These are phyloP conservation scores for Pegoplata infirma DNA, from an alignment of 2,888 invertebrate genomes.

Conservation along the genomic window DNA sequence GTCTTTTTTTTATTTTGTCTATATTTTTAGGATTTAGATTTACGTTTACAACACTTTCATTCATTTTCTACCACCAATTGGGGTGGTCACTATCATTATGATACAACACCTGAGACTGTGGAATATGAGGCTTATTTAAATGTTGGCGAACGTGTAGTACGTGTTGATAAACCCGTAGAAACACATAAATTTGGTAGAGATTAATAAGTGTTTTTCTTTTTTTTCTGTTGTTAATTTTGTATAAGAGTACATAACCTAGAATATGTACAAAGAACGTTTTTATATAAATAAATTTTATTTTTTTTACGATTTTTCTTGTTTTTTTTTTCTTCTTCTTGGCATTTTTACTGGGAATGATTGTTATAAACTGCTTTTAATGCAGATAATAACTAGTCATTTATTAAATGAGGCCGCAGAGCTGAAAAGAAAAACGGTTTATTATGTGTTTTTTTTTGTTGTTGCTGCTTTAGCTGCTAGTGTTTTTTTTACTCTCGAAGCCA, in stretches of 20 bases:
- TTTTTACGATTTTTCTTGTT: constrained; percentile 1
- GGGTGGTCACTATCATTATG: constrained; percentile 98
- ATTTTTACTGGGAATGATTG: constrained; percentile 48
- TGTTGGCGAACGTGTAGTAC: constrained; percentile 84
- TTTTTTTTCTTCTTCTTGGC: constrained; percentile 4
- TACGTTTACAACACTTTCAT: constrained; percentile 97
- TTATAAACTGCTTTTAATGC: constrained; percentile 63
- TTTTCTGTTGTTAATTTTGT: neutral
- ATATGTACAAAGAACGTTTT: neutral
- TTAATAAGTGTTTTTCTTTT: constrained; percentile 78
- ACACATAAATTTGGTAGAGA: constrained; percentile 88
- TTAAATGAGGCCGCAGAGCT: constrained; percentile 63
- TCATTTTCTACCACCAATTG: constrained; percentile 90
- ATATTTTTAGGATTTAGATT: constrained; percentile 86
- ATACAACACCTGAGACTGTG: constrained; percentile 91
- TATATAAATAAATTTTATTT: constrained; percentile 26
- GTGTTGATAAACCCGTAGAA: constrained; percentile 85
- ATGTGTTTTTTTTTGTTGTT: constrained; percentile 34
- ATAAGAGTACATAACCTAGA: too few relatives aligned
- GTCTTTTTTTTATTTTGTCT: neutral
- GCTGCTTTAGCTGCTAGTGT: constrained; percentile 10
- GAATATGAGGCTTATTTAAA: constrained; percentile 93
- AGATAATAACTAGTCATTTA: constrained; percentile 63
- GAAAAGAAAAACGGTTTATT: constrained; percentile 47
- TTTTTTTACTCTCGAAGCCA: constrained; percentile 34